A percentile compares a stretch with the other conserved stretches of the same genome.
Conservation (phyloP, 1,140 invertebrate species). For the Cardiocondyla obscurior region DNA sequence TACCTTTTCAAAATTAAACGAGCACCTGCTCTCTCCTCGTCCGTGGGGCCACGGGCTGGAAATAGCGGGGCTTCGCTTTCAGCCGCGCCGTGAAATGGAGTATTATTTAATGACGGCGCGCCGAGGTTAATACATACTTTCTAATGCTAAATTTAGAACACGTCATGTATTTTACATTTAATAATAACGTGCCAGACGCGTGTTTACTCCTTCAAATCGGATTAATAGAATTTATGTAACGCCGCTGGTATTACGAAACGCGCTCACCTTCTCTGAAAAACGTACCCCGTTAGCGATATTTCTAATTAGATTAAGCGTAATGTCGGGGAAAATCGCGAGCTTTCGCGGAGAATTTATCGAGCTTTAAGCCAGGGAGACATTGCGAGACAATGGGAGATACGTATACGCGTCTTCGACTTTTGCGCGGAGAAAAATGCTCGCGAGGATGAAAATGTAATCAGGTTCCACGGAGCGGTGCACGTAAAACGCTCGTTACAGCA, state of each 20-base stretch:
- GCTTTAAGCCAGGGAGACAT: background rate
- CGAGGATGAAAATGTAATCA: constrained; percentile 40
- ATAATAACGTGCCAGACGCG: background rate
- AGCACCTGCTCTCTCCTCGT: constrained; percentile 34
- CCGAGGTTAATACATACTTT: constrained; percentile 6
- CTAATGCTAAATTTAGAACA: constrained; percentile 11
- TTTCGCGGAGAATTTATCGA: background rate
- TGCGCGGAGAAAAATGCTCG: background rate
- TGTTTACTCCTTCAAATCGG: background rate
- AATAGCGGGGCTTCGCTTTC: constrained; percentile 32
- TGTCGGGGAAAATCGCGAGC: background rate
- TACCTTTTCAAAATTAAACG: constrained; percentile 55
- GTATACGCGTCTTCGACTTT: background rate
- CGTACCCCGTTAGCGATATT: background rate
- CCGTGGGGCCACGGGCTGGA: background rate
- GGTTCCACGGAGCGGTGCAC: background rate
- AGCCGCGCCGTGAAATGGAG: background rate
- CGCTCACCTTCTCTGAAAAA: background rate
- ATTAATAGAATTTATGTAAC: constrained; percentile 18
- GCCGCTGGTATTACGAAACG: background rate
- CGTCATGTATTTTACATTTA: background rate
- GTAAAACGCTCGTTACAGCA: constrained; percentile 46
- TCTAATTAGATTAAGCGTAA: background rate
- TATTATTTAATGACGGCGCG: constrained; percentile 15
- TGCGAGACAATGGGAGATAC: background rate